Percentiles rank a stretch among this genome's conserved stretches.
Evolutionary conservation across 2,797 vertebrate species (phyloP).

Genomic region (Rhabdomys pumilio): DNA sequence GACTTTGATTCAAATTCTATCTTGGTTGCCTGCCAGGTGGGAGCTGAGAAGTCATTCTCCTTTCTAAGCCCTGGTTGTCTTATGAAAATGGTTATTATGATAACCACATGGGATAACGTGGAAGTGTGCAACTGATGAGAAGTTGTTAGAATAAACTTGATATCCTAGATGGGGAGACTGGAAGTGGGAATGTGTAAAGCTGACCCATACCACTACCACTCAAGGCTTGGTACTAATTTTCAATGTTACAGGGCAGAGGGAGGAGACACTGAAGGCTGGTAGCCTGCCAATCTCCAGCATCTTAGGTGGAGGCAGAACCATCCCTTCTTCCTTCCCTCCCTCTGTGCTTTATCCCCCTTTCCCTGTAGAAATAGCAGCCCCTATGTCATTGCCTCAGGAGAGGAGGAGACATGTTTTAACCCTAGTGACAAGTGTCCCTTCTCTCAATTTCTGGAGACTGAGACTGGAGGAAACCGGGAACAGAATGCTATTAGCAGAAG

Average conservation of each 20-base stretch:
- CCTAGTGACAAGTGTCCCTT: not conserved
- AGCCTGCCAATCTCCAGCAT: not conserved
- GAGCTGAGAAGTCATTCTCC: not conserved
- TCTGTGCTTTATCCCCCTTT: conserved; percentile 3
- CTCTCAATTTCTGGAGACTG: not conserved
- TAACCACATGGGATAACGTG: conserved; percentile 45
- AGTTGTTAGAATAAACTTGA: not conserved
- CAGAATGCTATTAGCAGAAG: not conserved
- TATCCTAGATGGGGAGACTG: not conserved
- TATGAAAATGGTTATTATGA: conserved; percentile 1
- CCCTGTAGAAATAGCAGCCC: not conserved
- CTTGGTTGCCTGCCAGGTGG: not conserved
- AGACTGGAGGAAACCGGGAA: not conserved
- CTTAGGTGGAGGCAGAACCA: not conserved
- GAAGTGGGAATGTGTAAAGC: not conserved
- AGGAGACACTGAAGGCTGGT: not conserved
- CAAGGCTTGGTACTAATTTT: not conserved
- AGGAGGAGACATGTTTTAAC: not conserved
- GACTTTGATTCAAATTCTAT: conserved; percentile 15
- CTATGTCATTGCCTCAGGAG: not conserved
- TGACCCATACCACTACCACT: not conserved
- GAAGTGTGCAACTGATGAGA: not conserved
- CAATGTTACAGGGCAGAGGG: not conserved
- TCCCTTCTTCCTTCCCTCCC: not conserved
- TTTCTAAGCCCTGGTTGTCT: not conserved